Percentiles rank a stretch among this genome's conserved stretches.
Conservation (phyloP, 2,113 vertebrate genomes). For the Heliornis fulica region DNA sequence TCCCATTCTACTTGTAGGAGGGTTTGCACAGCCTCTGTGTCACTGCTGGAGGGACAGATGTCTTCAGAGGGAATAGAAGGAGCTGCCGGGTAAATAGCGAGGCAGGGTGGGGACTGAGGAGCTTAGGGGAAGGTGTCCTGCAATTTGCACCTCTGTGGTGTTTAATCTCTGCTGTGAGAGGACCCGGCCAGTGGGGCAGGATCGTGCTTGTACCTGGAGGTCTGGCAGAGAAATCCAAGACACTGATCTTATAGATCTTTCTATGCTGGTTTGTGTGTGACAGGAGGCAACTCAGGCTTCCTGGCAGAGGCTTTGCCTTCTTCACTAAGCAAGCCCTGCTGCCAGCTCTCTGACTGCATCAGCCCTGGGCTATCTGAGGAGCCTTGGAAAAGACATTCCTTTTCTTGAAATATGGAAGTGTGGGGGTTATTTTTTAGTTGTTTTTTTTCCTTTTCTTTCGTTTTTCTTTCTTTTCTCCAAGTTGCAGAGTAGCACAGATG, state of each 20-base stretch:
- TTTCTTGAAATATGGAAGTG: background rate
- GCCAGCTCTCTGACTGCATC: background rate
- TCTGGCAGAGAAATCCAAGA: background rate
- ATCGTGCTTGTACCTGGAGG: background rate
- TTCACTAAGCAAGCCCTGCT: background rate
- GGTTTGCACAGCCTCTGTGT: background rate
- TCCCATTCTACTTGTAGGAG: background rate
- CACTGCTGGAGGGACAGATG: background rate
- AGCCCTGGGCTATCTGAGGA: background rate
- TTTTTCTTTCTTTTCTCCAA: background rate
- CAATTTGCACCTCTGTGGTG: fast-evolving
- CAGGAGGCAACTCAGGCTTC: background rate
- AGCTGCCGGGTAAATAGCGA: background rate
- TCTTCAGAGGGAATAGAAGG: background rate
- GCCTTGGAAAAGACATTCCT: background rate
- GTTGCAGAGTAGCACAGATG: background rate
- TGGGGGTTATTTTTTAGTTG: no score
- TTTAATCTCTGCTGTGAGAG: background rate
- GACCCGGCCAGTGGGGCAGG: background rate
- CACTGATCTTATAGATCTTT: background rate
- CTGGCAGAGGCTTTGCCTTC: background rate
- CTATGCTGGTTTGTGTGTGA: background rate
- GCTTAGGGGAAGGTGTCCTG: background rate
- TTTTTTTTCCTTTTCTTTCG: no score
- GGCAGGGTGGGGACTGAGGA: background rate